Conservation (phyloP, 2,113 vertebrate species). For the Ammospiza caudacuta region DNA sequence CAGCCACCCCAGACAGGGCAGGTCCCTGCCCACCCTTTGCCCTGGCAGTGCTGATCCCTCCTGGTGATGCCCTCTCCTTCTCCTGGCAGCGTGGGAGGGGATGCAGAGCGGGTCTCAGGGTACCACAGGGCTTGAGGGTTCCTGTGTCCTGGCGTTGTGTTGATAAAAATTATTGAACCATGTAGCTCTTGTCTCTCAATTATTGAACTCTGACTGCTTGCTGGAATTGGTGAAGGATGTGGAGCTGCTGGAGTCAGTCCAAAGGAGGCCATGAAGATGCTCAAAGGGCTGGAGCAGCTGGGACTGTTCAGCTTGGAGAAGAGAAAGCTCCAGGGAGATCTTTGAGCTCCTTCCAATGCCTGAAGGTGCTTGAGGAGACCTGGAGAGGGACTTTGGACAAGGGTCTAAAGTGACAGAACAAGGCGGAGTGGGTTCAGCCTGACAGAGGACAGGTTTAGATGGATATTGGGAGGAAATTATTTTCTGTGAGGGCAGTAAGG, state of each 20-base stretch:
- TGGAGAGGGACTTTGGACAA: neutral
- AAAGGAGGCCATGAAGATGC: neutral
- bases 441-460: neutral
- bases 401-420: neutral
- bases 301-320: neutral
- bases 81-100: accelerated
- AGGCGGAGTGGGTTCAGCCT: neutral
- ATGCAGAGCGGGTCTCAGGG: neutral
- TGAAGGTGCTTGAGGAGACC: neutral
- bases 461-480: neutral
- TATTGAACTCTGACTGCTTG: accelerated
- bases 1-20: neutral
- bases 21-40: accelerated
- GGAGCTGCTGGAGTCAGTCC: neutral
- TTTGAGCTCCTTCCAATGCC: neutral
- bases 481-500: neutral
- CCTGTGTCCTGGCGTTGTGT: neutral
- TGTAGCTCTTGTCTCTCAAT: accelerated
- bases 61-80: accelerated
- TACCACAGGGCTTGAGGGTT: neutral
- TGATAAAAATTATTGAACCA: neutral
- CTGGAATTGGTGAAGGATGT: neutral
- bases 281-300: neutral
- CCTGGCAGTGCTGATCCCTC: neutral
- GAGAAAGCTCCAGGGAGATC: neutral